Base-by-base conservation (phyloP, 2,888 invertebrate genomes). In the Abrostola triplasia region DNA sequence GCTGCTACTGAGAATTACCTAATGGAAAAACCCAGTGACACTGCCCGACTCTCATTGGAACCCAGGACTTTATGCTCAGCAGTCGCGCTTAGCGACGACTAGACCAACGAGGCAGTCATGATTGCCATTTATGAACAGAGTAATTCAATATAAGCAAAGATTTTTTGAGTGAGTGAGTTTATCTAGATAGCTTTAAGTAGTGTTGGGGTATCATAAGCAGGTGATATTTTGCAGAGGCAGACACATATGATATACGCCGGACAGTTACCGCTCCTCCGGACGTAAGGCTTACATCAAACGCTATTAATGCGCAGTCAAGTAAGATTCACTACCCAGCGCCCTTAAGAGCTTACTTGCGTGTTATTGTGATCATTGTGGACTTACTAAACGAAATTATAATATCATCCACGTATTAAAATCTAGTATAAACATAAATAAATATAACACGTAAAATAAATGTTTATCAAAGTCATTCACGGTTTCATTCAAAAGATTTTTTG, bases 161-260 rank as follows among this genome's bases (percentile, higher is more conserved):
- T 0, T 40, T 58, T 44, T 38, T 52, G 42, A 8, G 35, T 9
- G 13, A 48, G 40, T 38, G 35, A 12, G 38, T 44, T 53, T 12
- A 0, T n/a, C n/a, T 12, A 57, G 12, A 5, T 49, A 41, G 6
- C 8, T 12, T 37, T 7, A 37, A 9, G 38, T 24, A 10, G 12
- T 42, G 35, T 6, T 36, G 44, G n/a, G 13, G 38, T 58, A 41
- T 52, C 11, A 24, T 64, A 74, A 56, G 64, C 53, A 49, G 47
- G 53, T 53, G 59, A 76, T 82, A 63, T 85, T 74, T 92, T 91
- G 58, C 92, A 92, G 92, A 92, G 77, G 73, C 87, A 36, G 88
- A 88, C 67, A 74, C 82, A 52, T 82, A 81, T 76, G 85, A 87
- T 74, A 78, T 84, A 64, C 84, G 87, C 63, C 83, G 89, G 67